A percentile compares a stretch with the other conserved stretches of the same genome.
Evolutionary conservation across 1,140 invertebrate species (phyloP).

Genomic region (Globodera ellingtonae): DNA sequence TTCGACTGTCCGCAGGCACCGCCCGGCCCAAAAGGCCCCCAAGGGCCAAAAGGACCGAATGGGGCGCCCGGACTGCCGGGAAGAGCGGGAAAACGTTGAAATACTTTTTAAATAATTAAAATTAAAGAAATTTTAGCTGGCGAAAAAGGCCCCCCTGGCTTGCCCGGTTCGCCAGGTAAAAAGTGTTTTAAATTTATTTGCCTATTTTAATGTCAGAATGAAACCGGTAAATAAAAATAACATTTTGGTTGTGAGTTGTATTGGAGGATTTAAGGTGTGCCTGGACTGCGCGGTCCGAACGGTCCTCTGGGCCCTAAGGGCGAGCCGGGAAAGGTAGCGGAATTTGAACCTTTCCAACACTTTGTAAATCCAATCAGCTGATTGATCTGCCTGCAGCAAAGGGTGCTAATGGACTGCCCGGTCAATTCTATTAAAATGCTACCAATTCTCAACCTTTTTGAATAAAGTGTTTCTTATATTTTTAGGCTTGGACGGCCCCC

Average conservation of each 20-base stretch:
- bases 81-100: constrained; percentile 20
- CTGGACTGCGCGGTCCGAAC: constrained; percentile 6
- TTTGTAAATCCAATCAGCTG: background rate
- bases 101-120: background rate
- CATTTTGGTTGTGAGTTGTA: too few species aligned
- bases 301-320: constrained; percentile 3
- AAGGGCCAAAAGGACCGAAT: constrained; percentile 22
- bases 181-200: too few species aligned
- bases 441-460: too few species aligned
- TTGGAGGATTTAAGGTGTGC: background rate
- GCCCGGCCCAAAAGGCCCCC: constrained; percentile 26
- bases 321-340: constrained; percentile 10
- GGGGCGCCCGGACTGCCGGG: constrained; percentile 20
- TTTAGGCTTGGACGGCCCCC: background rate
- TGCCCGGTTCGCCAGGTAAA: constrained; percentile 7
- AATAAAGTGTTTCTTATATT: too few species aligned
- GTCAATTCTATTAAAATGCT: too few species aligned
- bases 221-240: too few species aligned
- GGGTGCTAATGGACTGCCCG: background rate
- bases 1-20: constrained; percentile 19
- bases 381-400: background rate
- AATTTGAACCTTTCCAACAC: background rate
- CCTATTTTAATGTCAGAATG: too few species aligned
- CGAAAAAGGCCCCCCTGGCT: constrained; percentile 14
- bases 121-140: constrained; percentile 9